Percentiles rank a stretch among this genome's conserved stretches.
Conservation (phyloP, 2,888 invertebrate species). For the Boloria selene region DNA sequence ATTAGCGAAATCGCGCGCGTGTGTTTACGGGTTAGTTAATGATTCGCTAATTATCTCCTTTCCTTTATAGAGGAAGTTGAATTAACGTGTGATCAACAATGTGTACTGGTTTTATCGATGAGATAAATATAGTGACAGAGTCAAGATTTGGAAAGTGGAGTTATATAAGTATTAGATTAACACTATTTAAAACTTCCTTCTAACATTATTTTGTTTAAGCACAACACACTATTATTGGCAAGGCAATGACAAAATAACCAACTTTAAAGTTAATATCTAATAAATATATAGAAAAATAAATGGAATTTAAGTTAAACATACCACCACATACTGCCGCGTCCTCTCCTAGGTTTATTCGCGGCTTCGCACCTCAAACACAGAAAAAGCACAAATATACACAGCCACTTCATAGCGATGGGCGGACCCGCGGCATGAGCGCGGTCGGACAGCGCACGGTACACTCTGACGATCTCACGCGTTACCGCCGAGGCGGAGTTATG, state of each 20-base stretch:
- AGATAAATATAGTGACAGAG: slow-evolving; percentile 1
- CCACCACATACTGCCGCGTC: slow-evolving; percentile 96
- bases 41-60: slow-evolving; percentile 62
- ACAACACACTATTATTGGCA: too few species aligned
- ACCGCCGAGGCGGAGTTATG: slow-evolving; percentile 68
- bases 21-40: slow-evolving; percentile 63
- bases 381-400: slow-evolving; percentile 81
- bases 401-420: slow-evolving; percentile 79
- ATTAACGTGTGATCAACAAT: slow-evolving; percentile 26
- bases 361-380: slow-evolving; percentile 76
- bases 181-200: not conserved
- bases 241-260: too few species aligned
- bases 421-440: slow-evolving; percentile 73
- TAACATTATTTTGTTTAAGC: too few species aligned
- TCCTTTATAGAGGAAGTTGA: slow-evolving; percentile 40
- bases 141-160: slow-evolving; percentile 14
- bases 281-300: not conserved
- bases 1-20: slow-evolving; percentile 61
- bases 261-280: not conserved
- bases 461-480: slow-evolving; percentile 58
- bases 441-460: slow-evolving; percentile 64
- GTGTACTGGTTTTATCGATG: slow-evolving; percentile 23
- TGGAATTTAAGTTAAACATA: slow-evolving; percentile 69
- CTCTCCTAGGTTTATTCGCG: slow-evolving; percentile 86
- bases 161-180: slow-evolving; percentile 4